Percentiles rank a stretch among this genome's conserved stretches.
These are phyloP conservation scores for Bos taurus DNA, from an alignment of 2,113 vertebrate genomes.

Conservation along the genomic window DNA sequence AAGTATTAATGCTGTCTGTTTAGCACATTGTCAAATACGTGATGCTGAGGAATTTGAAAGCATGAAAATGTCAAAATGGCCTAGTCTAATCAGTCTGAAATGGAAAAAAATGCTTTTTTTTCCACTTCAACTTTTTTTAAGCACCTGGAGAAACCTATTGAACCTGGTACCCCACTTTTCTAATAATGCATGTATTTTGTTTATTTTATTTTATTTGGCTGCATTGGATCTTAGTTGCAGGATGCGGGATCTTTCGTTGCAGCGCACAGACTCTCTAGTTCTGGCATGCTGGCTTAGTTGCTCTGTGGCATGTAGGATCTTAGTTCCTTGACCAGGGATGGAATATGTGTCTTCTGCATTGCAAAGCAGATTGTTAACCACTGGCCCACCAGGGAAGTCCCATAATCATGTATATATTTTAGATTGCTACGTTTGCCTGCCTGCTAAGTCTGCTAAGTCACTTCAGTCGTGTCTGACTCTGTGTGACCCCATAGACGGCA, in stretches of 20 bases:
- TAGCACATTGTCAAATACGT: neutral
- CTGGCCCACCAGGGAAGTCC: neutral
- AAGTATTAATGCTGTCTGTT: neutral
- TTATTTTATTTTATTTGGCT: neutral
- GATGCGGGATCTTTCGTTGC: rapidly evolving
- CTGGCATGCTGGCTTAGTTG: neutral
- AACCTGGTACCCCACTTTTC: neutral
- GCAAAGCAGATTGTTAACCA: neutral
- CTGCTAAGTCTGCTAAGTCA: no score
- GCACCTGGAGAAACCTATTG: neutral
- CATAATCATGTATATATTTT: neutral
- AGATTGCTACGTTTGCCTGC: neutral
- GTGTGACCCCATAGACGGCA: no score
- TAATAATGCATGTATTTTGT: neutral
- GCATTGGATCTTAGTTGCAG: neutral
- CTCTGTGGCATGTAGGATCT: neutral
- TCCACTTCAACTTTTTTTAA: neutral
- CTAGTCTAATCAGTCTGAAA: neutral
- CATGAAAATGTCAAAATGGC: neutral
- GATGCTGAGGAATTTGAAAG: neutral
- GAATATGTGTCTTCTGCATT: neutral
- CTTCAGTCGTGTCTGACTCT: no score
- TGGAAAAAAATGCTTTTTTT: neutral
- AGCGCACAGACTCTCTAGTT: neutral
- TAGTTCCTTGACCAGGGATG: neutral